Evolutionary conservation across 2,113 vertebrate species (phyloP).

Genomic region (Ivindomyrus marchei): DNA sequence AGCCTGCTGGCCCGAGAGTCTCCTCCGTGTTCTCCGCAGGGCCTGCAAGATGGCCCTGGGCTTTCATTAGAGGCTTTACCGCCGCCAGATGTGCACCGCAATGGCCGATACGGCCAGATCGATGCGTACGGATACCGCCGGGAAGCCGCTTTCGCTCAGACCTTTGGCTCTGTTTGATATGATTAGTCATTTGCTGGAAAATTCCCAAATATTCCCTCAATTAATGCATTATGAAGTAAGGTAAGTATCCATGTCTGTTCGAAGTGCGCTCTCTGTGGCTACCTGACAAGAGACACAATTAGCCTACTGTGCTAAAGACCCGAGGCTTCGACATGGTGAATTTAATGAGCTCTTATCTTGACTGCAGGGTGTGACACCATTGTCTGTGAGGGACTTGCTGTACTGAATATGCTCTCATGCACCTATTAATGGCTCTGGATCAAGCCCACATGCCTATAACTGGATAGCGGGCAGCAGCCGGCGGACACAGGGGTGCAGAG

Average conservation of each 20-base stretch:
- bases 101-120: not conserved
- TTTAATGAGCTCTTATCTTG: constrained; percentile 8
- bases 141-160: not conserved
- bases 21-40: not conserved
- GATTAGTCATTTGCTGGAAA: not conserved
- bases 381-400: not conserved
- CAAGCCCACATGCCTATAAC: not conserved
- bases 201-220: not conserved
- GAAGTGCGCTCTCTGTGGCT: not conserved
- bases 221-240: constrained; percentile 2
- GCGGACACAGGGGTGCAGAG: not conserved
- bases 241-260: not conserved
- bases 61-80: not conserved
- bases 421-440: not conserved
- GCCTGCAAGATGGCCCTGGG: not conserved
- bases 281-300: constrained; percentile 7
- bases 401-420: not conserved
- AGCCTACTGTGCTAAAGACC: constrained; percentile 3
- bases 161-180: not conserved
- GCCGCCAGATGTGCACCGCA: not conserved
- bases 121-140: not conserved
- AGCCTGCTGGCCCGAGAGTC: not conserved
- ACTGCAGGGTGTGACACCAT: not conserved
- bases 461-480: not conserved
- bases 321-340: not conserved